Evolutionary conservation across 2,113 vertebrate genomes (phyloP).

Genomic region (Prionailurus bengalensis): DNA sequence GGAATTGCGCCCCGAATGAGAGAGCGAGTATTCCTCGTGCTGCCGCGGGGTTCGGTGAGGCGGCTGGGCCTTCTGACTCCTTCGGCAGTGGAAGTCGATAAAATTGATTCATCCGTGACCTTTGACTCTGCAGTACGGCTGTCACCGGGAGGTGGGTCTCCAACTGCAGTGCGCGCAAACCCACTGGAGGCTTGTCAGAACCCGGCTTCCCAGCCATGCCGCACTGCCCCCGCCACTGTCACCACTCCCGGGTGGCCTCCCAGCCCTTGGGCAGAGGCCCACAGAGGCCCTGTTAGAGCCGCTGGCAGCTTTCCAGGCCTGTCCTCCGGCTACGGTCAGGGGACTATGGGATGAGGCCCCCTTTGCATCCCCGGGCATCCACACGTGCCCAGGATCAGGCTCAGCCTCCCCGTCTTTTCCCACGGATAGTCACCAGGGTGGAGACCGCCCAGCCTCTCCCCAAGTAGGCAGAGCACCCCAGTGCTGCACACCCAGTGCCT

Average conservation of each 20-base stretch:
- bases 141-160: slow-evolving; percentile 8
- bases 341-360: rapidly evolving
- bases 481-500: rapidly evolving
- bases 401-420: background rate
- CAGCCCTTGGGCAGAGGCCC: background rate
- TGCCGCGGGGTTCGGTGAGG: rapidly evolving
- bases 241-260: background rate
- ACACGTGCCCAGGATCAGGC: background rate
- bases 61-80: background rate
- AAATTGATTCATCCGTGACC: slow-evolving; percentile 57
- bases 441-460: rapidly evolving
- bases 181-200: background rate
- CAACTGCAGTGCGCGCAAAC: background rate
- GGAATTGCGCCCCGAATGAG: background rate
- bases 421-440: rapidly evolving
- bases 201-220: rapidly evolving
- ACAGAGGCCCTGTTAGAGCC: rapidly evolving
- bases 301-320: background rate
- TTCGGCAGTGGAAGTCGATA: slow-evolving; percentile 50
- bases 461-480: rapidly evolving
- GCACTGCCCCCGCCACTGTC: rapidly evolving
- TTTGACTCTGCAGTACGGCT: slow-evolving; percentile 45
- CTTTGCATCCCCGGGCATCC: background rate
- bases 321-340: background rate
- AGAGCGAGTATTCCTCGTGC: rapidly evolving